These are phyloP conservation scores for Calidris pugnax DNA, from an alignment of 2,113 vertebrate species.

Conservation along the genomic window DNA sequence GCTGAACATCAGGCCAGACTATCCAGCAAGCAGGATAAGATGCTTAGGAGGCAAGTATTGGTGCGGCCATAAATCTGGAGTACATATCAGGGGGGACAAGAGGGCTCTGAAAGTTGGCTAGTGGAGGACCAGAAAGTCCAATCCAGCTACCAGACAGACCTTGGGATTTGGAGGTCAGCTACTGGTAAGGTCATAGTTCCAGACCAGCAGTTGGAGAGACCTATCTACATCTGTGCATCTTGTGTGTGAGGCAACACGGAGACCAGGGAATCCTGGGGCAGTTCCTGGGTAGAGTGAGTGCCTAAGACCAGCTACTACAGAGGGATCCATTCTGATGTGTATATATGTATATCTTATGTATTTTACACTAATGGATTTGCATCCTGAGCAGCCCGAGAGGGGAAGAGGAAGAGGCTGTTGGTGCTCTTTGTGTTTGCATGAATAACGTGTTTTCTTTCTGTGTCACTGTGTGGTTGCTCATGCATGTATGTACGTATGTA, in stretches of 20 bases:
- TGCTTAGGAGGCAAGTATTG: not conserved
- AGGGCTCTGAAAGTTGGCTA: not conserved
- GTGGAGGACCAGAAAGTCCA: not conserved
- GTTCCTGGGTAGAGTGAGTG: not conserved
- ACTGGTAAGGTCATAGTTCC: not conserved
- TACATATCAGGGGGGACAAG: fast-evolving
- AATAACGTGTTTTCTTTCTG: not conserved
- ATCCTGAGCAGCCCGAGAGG: not conserved
- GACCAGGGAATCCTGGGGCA: not conserved
- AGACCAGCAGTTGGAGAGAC: not conserved
- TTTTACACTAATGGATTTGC: not conserved
- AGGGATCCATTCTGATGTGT: not conserved
- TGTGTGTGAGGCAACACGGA: not conserved
- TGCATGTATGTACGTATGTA: not conserved
- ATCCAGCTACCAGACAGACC: not conserved
- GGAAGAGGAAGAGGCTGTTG: not conserved
- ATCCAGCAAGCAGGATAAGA: not conserved
- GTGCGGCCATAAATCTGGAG: not conserved
- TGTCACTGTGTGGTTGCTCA: not conserved
- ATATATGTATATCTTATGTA: not conserved
- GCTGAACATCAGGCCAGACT: not conserved
- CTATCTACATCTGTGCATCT: not conserved
- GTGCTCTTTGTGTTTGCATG: not conserved
- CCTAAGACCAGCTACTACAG: not conserved
- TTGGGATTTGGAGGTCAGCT: not conserved